Percentiles rank a stretch among this genome's conserved stretches.
phyloP scores from a whole-genome alignment of 2,797 vertebrate genomes.

The Sitta carolinensis region DNA sequence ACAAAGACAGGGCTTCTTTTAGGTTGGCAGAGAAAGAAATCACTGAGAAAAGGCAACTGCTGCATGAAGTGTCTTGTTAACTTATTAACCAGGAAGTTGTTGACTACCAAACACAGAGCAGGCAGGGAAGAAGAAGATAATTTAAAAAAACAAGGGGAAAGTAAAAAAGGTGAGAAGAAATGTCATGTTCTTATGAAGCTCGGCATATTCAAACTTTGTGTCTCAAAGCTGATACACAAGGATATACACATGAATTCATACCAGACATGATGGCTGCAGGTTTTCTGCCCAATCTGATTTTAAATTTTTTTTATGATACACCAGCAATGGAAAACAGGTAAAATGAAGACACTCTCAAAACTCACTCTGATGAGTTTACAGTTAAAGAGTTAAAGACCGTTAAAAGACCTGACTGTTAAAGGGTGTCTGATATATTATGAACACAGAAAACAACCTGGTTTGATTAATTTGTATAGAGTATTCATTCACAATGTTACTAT shows the following conservation, averaged over 20 bases:
- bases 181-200: background rate
- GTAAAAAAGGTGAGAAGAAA: rapidly evolving
- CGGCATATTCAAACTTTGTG: background rate
- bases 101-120: background rate
- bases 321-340: background rate
- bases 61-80: background rate
- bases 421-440: background rate
- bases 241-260: background rate
- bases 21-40: background rate
- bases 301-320: background rate
- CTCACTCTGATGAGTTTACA: background rate
- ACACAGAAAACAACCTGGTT: background rate
- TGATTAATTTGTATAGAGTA: background rate
- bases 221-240: background rate
- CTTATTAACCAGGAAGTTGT: background rate
- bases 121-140: background rate
- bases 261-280: background rate
- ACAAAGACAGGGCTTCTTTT: background rate
- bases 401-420: background rate
- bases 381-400: no score
- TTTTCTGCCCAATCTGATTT: background rate
- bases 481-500: background rate
- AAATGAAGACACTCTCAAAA: background rate
- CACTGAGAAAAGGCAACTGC: background rate
- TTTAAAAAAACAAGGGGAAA: background rate